Evolutionary conservation across 2,888 invertebrate genomes (phyloP), one percentile per base, ranked within the genome.

Genomic region (Lordiphosa andalusiaca): DNA sequence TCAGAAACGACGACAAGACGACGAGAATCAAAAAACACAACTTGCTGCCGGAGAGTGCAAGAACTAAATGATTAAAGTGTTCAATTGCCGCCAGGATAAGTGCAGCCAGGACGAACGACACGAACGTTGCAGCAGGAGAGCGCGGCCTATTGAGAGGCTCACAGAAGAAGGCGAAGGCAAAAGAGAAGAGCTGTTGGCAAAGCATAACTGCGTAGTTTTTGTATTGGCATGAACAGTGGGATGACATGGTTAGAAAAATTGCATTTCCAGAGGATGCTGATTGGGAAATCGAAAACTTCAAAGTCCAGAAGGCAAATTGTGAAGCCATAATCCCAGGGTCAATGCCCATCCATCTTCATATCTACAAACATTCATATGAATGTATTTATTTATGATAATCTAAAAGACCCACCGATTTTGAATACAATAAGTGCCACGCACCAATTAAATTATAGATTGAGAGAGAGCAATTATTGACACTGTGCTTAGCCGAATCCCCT

Each of bases 31-130:
- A 88, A 89, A 87, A 89, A 89, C 88, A 88, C 90, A 90, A 90
- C 89, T 89, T 88, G 89, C 88, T 88, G 88, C 87, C 87, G 86
- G 87, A 89, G 88, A 90, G 89, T 89, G 88, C 89, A 89, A 89
- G 88, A 90, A 90, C 89, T 89, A 90, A 90, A 90, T 90, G 90
- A 88, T 84, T 87, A 76, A 74, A 81, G 72, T 76, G 63, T 70
- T 69, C 73, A 73, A 71, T 69, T 77, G 76, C 71, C 73, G 84
- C 72, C 74, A 77, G 77, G 85, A 87, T 71, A 78, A 75, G 80
- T 85, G 84, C 86, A 86, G 76, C 66, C 75, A 85, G 85, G 78
- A 82, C 80, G 39, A 37, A 42, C 56, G 46, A 12, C 54, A 16
- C 16, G 16, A 19, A 36, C 44, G 51, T 21, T 49, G 53, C 66